phyloP scores from a whole-genome alignment of 2,113 vertebrate species.

The Lycaon pictus region DNA sequence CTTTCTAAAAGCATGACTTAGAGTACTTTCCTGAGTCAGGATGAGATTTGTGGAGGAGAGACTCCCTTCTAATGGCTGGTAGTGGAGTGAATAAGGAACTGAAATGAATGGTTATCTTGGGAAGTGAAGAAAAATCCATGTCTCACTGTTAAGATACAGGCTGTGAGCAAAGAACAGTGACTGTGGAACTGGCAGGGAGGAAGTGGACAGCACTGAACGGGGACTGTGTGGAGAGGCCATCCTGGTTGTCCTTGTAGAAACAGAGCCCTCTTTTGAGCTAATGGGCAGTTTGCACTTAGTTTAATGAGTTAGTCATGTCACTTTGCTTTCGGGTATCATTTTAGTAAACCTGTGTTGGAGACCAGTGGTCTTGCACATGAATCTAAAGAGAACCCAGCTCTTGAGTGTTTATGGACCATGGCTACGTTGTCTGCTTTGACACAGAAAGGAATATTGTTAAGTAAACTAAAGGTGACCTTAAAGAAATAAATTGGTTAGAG shows the following conservation, averaged over 20 bases:
- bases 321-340: background rate
- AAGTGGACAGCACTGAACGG: too few species aligned
- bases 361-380: accelerated
- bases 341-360: background rate
- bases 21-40: background rate
- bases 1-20: background rate
- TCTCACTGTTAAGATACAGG: background rate
- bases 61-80: background rate
- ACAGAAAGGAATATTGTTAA: background rate
- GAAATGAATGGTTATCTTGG: background rate
- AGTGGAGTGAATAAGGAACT: background rate
- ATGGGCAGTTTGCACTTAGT: background rate
- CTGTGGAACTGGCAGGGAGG: background rate
- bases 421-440: background rate
- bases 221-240: background rate
- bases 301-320: background rate
- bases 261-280: background rate
- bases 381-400: background rate
- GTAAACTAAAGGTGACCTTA: background rate
- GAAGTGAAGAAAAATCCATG: background rate
- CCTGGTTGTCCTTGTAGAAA: too few species aligned
- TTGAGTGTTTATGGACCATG: background rate
- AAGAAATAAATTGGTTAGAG: background rate
- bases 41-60: background rate
- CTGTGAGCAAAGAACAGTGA: background rate